phyloP scores from a whole-genome alignment of 2,888 invertebrate genomes.

The Autographa pulchrina region DNA sequence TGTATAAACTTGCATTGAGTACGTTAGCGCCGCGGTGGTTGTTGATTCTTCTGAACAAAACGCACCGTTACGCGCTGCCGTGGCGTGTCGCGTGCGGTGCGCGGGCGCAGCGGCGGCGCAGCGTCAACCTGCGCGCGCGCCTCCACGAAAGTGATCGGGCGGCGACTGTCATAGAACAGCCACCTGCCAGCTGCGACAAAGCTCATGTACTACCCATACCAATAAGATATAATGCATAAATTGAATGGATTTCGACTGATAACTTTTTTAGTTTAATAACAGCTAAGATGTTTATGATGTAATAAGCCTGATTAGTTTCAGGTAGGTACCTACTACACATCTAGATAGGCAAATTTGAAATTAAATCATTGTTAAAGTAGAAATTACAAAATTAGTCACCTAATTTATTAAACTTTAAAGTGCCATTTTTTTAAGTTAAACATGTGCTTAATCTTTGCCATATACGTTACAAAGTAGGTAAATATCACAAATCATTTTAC shows the following conservation, averaged over 20 bases:
- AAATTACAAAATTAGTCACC: neutral
- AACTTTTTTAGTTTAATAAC: neutral
- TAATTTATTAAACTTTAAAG: too few relatives aligned
- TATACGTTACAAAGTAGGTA: too few relatives aligned
- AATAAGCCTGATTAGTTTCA: neutral
- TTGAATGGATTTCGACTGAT: slow-evolving; percentile 6
- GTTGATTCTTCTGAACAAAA: slow-evolving; percentile 73
- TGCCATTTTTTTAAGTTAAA: neutral
- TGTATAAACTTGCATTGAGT: slow-evolving; percentile 49
- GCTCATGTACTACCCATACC: slow-evolving; percentile 15
- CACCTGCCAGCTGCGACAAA: slow-evolving; percentile 63
- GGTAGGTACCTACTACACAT: too few relatives aligned
- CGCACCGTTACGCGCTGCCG: slow-evolving; percentile 69
- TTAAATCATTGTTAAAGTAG: neutral
- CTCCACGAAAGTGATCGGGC: slow-evolving; percentile 65
- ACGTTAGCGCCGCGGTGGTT: slow-evolving; percentile 43
- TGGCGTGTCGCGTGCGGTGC: slow-evolving; percentile 32
- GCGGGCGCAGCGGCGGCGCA: slow-evolving; percentile 36
- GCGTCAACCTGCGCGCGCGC: slow-evolving; percentile 64
- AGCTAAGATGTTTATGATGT: neutral
- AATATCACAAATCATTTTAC: neutral
- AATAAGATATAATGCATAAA: slow-evolving; percentile 10
- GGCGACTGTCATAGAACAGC: slow-evolving; percentile 61
- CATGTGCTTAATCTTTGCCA: neutral
- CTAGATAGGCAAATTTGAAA: neutral